Base-by-base conservation (phyloP, 2,888 invertebrate species). In the Drosophila planitibia region DNA sequence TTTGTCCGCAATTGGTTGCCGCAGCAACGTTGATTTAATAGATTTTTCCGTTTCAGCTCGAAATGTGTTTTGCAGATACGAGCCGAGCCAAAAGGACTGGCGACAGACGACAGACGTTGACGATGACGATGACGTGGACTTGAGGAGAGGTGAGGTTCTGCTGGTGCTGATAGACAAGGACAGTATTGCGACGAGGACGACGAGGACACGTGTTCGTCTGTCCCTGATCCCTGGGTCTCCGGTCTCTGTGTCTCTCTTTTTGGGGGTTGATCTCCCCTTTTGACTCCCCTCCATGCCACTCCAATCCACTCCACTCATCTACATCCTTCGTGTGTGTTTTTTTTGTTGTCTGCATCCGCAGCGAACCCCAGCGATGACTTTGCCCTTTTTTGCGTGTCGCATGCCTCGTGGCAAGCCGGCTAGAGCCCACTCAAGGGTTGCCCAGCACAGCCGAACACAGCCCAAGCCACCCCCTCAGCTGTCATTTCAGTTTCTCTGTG, bases 11-110 rank as follows among this genome's bases (percentile, higher is more conserved):
- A 92, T 92, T 89, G 92, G 92, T 92, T 91, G 90, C 91, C 92
- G 89, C 88, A 90, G 93, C 91, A 93, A 92, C 93, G 93, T 91
- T 93, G 93, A 92, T 92, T 93, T 92, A 93, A 93, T 93, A 92
- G 93, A 93, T 92, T 91, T 93, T 92, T 92, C 92, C 93, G 91
- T 90, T 91, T 85, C 77, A 75, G 76, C 85, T 87, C 67, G 82
- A 79, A 90, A 85, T 78, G 90, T 91, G 72, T 83, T 87, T 91
- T 88, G 89, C 91, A 91, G 88, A 89, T 91, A 91, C 82, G 35
- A 53, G 41, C 58, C 58, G 65, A 49, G 16, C 33, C 54, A 66
- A 28, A 47, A 35, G 33, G 44, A 47, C 7, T n/a, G 25, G 41
- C 5, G 39, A 37, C 37, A 49, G 14, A 3, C n/a, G 54, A 49